A percentile compares a stretch with the other conserved stretches of the same genome.
Evolutionary conservation across 2,113 vertebrate species (phyloP).

Genomic region (Eulemur macaco): DNA sequence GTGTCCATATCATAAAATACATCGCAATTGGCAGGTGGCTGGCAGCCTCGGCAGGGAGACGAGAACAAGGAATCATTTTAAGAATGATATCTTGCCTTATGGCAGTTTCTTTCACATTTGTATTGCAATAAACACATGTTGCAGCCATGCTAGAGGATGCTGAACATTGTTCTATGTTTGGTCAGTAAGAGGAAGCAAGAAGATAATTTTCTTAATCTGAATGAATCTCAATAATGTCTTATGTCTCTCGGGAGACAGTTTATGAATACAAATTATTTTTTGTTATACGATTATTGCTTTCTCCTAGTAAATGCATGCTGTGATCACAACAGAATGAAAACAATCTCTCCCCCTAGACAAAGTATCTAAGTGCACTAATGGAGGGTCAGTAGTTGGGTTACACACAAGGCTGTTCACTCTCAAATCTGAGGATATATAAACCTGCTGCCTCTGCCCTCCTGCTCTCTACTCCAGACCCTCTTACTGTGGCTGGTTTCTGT

Average conservation of each 20-base stretch:
- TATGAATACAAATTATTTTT: conserved; percentile 33
- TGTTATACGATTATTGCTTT: not conserved
- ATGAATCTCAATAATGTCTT: conserved; percentile 54
- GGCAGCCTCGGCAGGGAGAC: not conserved
- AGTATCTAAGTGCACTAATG: not conserved
- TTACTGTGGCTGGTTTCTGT: not conserved
- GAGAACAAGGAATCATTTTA: not conserved
- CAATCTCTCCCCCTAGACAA: not conserved
- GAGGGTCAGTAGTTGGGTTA: not conserved
- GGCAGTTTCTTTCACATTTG: conserved; percentile 12
- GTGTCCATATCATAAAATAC: conserved; percentile 34
- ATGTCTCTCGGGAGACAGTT: not conserved
- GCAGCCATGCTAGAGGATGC: not conserved
- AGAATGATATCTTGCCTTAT: not conserved
- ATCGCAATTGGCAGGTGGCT: conserved; percentile 10
- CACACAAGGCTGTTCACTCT: not conserved
- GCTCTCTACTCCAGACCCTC: not conserved
- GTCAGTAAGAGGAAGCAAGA: conserved; percentile 14
- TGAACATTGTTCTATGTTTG: not conserved
- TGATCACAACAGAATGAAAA: not conserved
- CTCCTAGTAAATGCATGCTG: not conserved
- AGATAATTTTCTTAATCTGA: conserved; percentile 55
- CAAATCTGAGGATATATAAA: not conserved
- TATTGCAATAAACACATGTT: not conserved
- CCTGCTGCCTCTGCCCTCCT: not conserved